A percentile compares a stretch with the other conserved stretches of the same genome.
Conservation (phyloP, 2,797 vertebrate species). For the Xiphorhynchus erythropygius region DNA sequence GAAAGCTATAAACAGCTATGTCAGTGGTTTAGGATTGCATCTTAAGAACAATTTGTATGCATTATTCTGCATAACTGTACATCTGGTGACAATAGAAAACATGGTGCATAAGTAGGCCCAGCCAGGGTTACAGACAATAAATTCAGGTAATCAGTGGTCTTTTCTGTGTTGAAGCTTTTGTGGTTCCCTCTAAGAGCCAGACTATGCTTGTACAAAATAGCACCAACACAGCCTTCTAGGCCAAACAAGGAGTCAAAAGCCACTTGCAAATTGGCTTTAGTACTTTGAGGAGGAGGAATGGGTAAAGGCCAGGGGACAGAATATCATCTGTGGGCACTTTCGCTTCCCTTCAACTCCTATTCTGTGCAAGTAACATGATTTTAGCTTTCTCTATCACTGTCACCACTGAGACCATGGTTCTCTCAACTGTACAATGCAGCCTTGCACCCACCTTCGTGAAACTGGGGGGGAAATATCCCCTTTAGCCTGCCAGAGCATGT, state of each 20-base stretch:
- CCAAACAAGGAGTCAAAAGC: not conserved
- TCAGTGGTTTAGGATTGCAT: not conserved
- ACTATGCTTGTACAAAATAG: not conserved
- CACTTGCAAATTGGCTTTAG: not conserved
- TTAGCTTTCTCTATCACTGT: not conserved
- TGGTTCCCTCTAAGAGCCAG: not conserved
- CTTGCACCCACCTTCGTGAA: not conserved
- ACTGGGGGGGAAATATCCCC: not conserved
- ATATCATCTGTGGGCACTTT: not conserved
- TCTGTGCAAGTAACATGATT: not conserved
- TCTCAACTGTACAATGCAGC: not conserved
- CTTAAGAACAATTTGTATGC: slow-evolving; percentile 32
- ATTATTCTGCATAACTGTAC: slow-evolving; percentile 5
- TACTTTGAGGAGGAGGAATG: not conserved
- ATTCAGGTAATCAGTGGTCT: not conserved
- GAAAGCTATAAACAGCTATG: not conserved
- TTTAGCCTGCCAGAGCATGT: not conserved
- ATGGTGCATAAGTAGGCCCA: not conserved
- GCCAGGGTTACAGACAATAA: not conserved
- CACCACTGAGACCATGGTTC: not conserved
- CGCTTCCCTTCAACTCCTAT: not conserved
- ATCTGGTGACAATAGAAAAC: slow-evolving; percentile 23
- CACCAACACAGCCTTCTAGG: not conserved
- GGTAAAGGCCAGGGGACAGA: not conserved
- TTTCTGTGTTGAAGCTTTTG: not conserved